Percentiles rank a stretch among this genome's conserved stretches.
These are phyloP conservation scores for Cheilinus undulatus DNA, from an alignment of 2,113 vertebrate species.

Conservation along the genomic window DNA sequence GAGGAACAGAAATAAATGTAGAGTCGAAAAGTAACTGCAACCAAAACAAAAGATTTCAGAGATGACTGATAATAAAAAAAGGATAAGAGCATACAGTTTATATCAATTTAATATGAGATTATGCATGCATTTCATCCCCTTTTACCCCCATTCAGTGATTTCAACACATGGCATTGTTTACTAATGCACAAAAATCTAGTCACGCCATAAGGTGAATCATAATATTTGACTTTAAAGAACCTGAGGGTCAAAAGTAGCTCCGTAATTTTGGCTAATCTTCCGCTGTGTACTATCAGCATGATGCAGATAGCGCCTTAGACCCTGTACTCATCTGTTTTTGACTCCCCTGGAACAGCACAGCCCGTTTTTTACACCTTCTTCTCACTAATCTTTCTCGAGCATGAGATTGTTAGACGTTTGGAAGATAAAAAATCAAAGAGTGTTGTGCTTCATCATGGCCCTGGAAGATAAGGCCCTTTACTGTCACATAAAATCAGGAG, in stretches of 20 bases:
- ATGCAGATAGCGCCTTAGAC: constrained; percentile 66
- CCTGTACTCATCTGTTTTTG: constrained; percentile 33
- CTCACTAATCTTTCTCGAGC: constrained; percentile 69
- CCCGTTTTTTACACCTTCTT: constrained; percentile 70
- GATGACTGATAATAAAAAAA: neutral
- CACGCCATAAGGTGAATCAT: neutral
- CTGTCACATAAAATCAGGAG: constrained; percentile 77
- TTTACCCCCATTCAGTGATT: constrained; percentile 8
- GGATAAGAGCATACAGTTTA: neutral
- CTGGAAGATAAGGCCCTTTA: constrained; percentile 75
- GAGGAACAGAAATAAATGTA: constrained; percentile 27
- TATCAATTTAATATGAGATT: constrained; percentile 2
- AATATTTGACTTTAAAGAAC: constrained; percentile 20
- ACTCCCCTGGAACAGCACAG: constrained; percentile 45
- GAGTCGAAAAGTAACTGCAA: neutral
- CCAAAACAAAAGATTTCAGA: neutral
- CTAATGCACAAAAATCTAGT: constrained; percentile 9
- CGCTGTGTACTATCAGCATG: constrained; percentile 61
- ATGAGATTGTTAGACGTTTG: constrained; percentile 66
- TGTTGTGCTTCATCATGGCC: constrained; percentile 72
- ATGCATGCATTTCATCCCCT: neutral
- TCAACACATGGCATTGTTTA: neutral
- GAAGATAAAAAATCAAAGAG: constrained; percentile 76
- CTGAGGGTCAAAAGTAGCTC: constrained; percentile 57
- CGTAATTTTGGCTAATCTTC: constrained; percentile 50